phyloP scores from a whole-genome alignment of 2,113 vertebrate genomes.

The Halcyon malimbica region DNA sequence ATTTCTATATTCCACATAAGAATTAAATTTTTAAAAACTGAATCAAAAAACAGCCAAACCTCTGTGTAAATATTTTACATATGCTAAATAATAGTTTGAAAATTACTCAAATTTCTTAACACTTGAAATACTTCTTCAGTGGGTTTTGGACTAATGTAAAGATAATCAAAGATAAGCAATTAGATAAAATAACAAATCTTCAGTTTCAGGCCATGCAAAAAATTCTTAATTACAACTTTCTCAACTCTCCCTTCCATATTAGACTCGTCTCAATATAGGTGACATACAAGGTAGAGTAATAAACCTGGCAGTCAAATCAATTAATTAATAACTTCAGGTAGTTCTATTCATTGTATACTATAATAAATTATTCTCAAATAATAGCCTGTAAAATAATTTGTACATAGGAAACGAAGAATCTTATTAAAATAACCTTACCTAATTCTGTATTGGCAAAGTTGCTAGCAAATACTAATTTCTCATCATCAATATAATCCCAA shows the following conservation, averaged over 20 bases:
- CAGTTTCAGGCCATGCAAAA: background rate
- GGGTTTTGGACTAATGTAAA: background rate
- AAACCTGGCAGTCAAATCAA: background rate
- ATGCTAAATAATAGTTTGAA: background rate
- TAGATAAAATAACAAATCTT: background rate
- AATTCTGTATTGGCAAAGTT: conserved; percentile 48
- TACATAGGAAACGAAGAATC: background rate
- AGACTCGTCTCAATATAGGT: background rate
- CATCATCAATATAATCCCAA: conserved; percentile 90
- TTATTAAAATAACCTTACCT: conserved; percentile 67
- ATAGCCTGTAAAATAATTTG: background rate
- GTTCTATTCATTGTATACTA: background rate
- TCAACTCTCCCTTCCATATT: background rate
- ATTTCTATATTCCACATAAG: conserved; percentile 46
- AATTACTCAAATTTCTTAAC: background rate
- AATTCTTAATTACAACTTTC: background rate
- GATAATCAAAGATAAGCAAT: background rate
- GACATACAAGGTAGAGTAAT: background rate
- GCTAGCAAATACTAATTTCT: conserved; percentile 77
- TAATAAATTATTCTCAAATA: background rate
- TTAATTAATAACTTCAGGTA: background rate
- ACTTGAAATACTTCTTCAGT: background rate
- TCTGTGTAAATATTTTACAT: background rate
- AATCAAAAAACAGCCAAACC: background rate
- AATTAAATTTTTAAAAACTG: conserved; percentile 49